Conservation (phyloP, 2,888 invertebrate genomes). For the Trissolcus brochymenae region DNA sequence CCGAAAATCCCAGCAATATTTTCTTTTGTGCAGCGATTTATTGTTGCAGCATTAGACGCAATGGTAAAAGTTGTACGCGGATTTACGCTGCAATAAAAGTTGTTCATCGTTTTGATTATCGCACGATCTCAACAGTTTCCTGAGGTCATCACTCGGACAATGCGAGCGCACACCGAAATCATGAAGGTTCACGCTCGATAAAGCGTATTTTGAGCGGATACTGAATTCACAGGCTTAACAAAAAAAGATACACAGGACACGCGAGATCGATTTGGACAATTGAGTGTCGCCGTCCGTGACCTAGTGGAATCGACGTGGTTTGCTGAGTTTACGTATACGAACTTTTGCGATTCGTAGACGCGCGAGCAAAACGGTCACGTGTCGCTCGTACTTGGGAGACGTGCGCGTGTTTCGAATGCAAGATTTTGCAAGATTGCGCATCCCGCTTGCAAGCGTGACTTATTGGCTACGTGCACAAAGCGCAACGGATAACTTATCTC, state of each 20-base stretch:
- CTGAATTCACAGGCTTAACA: constrained; percentile 36
- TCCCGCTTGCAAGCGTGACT: constrained; percentile 61
- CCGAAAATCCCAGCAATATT: not conserved
- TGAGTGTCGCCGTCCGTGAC: constrained; percentile 61
- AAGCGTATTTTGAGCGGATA: constrained; percentile 40
- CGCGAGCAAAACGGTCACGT: constrained; percentile 70
- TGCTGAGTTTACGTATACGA: constrained; percentile 42
- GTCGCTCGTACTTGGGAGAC: constrained; percentile 66
- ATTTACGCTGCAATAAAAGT: constrained; percentile 19
- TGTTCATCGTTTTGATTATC: constrained; percentile 24
- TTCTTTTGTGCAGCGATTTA: constrained; percentile 7
- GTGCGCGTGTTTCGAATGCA: constrained; percentile 68
- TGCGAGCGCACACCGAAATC: constrained; percentile 53
- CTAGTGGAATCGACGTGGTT: constrained; percentile 53
- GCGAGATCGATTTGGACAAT: constrained; percentile 59
- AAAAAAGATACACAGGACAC: constrained; percentile 22
- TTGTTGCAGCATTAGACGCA: not conserved
- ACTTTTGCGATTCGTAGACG: constrained; percentile 50
- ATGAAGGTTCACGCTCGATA: constrained; percentile 49
- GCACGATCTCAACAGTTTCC: constrained; percentile 42
- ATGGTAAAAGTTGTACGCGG: constrained; percentile 3
- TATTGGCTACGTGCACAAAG: constrained; percentile 59
- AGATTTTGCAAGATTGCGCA: constrained; percentile 54
- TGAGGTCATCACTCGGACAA: constrained; percentile 46
- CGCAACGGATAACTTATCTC: constrained; percentile 54